A percentile compares a stretch with the other conserved stretches of the same genome.
These are phyloP conservation scores for Hemicentrotus pulcherrimus DNA, from an alignment of 35 echinoderm and acorn worm species.

Conservation along the genomic window DNA sequence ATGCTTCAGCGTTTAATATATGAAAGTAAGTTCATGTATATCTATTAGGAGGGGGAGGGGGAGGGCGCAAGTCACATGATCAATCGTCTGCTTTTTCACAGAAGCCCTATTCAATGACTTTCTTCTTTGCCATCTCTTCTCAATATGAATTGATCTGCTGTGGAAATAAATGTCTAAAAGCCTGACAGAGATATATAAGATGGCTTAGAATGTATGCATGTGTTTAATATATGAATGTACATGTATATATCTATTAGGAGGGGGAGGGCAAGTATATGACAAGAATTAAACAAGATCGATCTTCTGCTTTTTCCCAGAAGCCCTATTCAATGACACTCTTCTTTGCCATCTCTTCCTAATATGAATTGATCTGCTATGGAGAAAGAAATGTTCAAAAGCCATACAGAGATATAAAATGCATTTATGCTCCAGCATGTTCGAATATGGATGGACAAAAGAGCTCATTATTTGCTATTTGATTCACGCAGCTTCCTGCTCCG, in stretches of 20 bases:
- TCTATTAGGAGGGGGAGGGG: not conserved
- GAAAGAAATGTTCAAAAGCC: too few species aligned
- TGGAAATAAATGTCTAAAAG: not conserved
- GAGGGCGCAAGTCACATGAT: not conserved
- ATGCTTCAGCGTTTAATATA: too few species aligned
- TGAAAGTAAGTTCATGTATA: not conserved
- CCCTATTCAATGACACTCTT: too few species aligned
- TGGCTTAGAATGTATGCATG: not conserved
- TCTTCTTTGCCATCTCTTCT: not conserved
- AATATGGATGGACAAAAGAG: too few species aligned
- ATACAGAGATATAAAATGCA: not conserved
- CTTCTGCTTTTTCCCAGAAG: too few species aligned
- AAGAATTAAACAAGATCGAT: too few species aligned
- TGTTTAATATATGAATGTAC: too few species aligned
- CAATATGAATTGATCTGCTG: not conserved
- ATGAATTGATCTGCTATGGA: too few species aligned
- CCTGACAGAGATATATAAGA: not conserved
- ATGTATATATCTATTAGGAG: too few species aligned
- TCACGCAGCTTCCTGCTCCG: not conserved
- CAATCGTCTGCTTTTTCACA: not conserved
- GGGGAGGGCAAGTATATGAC: too few species aligned
- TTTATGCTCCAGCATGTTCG: not conserved
- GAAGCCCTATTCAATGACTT: not conserved
- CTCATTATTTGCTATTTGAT: not conserved
- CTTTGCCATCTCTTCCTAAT: too few species aligned